Evolutionary conservation across 2,113 vertebrate species (phyloP).

Genomic region (Lasiurus cinereus): DNA sequence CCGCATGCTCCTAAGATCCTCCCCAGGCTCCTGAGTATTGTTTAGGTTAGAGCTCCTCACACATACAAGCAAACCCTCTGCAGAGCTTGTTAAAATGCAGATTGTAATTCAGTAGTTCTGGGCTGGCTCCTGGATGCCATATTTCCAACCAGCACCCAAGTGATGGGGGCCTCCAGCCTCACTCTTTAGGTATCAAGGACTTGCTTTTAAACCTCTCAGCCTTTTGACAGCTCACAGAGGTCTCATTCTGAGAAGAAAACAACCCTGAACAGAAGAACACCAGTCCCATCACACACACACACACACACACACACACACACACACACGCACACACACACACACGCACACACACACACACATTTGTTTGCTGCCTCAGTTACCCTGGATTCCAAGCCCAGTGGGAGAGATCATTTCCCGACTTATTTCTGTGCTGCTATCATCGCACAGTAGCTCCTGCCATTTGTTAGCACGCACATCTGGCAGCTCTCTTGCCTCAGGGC

Average conservation of each 20-base stretch:
- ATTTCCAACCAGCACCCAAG: not conserved
- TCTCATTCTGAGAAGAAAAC: not conserved
- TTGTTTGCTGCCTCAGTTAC: constrained; percentile 34
- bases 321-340: too few species aligned
- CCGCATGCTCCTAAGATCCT: not conserved
- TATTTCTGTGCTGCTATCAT: constrained; percentile 68
- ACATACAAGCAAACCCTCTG: not conserved
- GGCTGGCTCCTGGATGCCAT: not conserved
- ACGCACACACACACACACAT: not conserved
- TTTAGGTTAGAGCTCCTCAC: not conserved
- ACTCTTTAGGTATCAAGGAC: not conserved
- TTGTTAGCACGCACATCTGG: constrained; percentile 83
- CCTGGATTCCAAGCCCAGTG: constrained; percentile 13
- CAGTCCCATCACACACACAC: not conserved
- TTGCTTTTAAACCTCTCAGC: not conserved
- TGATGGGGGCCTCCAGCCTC: not conserved
- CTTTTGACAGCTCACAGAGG: not conserved
- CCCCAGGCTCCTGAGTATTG: not conserved
- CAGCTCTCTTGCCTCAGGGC: constrained; percentile 67
- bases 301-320: not conserved
- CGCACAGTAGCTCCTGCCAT: constrained; percentile 71
- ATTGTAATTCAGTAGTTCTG: not conserved
- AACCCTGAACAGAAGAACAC: not conserved
- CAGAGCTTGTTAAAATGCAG: not conserved
- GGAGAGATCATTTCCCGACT: constrained; percentile 46